These are phyloP conservation scores for Propithecus coquereli DNA, from an alignment of 2,113 vertebrate genomes.

Conservation along the genomic window DNA sequence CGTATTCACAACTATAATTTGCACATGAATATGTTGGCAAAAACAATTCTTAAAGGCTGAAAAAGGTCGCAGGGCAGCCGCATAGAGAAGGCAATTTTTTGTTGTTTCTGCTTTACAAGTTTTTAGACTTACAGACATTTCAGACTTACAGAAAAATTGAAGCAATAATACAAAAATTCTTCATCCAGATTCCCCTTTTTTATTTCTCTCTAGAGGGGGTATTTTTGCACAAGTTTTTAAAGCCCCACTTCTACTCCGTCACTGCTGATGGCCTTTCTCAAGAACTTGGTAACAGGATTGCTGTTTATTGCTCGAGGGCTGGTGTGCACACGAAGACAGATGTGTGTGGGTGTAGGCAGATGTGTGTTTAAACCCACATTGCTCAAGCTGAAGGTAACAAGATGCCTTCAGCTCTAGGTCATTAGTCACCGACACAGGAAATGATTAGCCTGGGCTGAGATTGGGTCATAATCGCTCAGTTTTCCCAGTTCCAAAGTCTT, in stretches of 20 bases:
- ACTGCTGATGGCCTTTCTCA: background rate
- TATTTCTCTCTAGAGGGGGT: background rate
- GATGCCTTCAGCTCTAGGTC: background rate
- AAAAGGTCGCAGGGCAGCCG: background rate
- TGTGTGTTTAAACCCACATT: background rate
- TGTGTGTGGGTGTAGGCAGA: background rate
- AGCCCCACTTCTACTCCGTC: background rate
- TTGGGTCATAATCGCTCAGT: background rate
- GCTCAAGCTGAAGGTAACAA: background rate
- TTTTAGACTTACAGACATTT: constrained; percentile 7
- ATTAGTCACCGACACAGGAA: background rate
- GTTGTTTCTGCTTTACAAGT: background rate
- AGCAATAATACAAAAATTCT: background rate
- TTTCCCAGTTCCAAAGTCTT: background rate
- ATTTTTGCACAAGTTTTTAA: background rate
- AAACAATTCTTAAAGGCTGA: constrained; percentile 13
- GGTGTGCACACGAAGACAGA: background rate
- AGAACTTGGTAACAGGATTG: background rate
- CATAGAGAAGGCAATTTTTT: background rate
- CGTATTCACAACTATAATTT: background rate
- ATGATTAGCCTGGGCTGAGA: background rate
- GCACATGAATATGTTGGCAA: background rate
- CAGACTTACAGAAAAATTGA: constrained; percentile 15
- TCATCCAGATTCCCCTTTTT: background rate
- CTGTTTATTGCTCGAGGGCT: background rate